A percentile compares a stretch with the other conserved stretches of the same genome.
phyloP scores from a whole-genome alignment of 2,113 vertebrate genomes.

The human (Homo sapiens) region GRCh38 chr3:189178501-189179000 shows the following conservation, averaged over 20 bases:
- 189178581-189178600: slow-evolving; percentile 22
- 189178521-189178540: no score
- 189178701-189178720: not conserved
- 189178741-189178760: not conserved
- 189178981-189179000: not conserved
- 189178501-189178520: no score
- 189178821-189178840: not conserved
- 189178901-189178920: not conserved
- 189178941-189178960: not conserved
- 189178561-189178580: not conserved
- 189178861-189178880: not conserved
- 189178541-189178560: not conserved
- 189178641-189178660: not conserved
- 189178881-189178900: not conserved
- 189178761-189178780: not conserved
- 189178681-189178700: not conserved
- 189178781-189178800: not conserved
- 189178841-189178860: not conserved
- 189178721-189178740: not conserved
- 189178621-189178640: not conserved
- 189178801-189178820: not conserved
- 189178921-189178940: not conserved
- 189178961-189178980: not conserved
- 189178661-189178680: not conserved
- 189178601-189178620: not conserved